Conservation (phyloP, 2,113 vertebrate species). For the Seriola quinqueradiata region DNA sequence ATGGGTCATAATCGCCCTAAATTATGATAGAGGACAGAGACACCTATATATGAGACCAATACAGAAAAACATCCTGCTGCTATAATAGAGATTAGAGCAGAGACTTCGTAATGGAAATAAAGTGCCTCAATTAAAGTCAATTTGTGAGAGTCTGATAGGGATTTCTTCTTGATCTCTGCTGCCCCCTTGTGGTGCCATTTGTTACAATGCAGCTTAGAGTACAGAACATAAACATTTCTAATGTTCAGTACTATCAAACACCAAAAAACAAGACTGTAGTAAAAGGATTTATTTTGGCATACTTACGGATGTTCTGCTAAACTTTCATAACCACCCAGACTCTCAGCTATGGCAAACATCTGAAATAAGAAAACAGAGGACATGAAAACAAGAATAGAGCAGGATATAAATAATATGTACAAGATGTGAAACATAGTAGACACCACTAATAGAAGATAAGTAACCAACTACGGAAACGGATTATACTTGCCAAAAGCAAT, state of each 20-base stretch:
- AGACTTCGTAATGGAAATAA: not conserved
- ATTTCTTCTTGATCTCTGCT: conserved; percentile 50
- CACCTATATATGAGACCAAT: not conserved
- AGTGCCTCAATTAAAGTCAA: not conserved
- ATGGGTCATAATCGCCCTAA: conserved; percentile 94
- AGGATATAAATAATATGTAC: not conserved
- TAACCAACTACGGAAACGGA: not conserved
- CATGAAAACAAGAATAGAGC: not conserved
- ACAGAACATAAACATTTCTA: not conserved
- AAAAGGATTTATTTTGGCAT: not conserved
- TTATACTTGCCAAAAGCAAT: too few species aligned
- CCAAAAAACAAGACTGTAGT: too few species aligned
- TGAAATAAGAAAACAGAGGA: conserved; percentile 58
- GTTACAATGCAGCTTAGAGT: conserved; percentile 12
- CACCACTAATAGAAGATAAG: not conserved
- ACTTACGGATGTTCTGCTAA: conserved; percentile 97
- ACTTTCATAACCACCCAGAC: conserved; percentile 95
- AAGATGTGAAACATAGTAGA: not conserved
- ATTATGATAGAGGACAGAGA: conserved; percentile 2
- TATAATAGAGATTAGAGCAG: not conserved
- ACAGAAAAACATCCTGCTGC: conserved; percentile 10
- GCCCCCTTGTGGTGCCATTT: conserved; percentile 44
- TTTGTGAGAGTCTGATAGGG: not conserved
- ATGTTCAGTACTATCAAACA: not conserved
- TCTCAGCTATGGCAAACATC: conserved; percentile 93